Percentiles rank a stretch among this genome's conserved stretches.
Conservation (phyloP, 2,797 vertebrate genomes). For the Australoheros facetus region DNA sequence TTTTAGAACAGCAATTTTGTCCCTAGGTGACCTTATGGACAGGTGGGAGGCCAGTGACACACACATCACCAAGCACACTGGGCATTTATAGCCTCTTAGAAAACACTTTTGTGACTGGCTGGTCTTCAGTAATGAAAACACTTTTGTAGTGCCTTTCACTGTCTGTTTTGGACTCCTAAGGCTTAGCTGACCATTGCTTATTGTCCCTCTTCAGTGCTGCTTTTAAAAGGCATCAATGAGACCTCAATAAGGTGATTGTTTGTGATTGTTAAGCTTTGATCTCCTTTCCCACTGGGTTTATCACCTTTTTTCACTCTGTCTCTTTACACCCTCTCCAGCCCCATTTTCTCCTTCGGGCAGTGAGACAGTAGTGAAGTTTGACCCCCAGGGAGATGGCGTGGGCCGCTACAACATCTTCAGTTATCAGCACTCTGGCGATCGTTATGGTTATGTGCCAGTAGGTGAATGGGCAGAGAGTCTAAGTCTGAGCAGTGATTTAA, state of each 20-base stretch:
- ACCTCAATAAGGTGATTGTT: conserved; percentile 57
- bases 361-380: conserved; percentile 94
- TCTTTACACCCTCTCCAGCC: conserved; percentile 75
- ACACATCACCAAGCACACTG: conserved; percentile 40
- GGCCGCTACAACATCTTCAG: conserved; percentile 98
- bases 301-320: conserved; percentile 31
- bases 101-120: conserved; percentile 57
- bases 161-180: conserved; percentile 39
- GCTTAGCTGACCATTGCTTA: conserved; percentile 53
- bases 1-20: conserved; percentile 48
- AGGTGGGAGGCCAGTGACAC: conserved; percentile 39
- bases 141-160: conserved; percentile 46
- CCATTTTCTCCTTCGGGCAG: conserved; percentile 88
- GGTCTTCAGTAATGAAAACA: conserved; percentile 55
- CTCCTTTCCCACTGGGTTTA: conserved; percentile 40
- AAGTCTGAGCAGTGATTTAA: conserved; percentile 86
- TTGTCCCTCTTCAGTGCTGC: conserved; percentile 45
- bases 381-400: conserved; percentile 92
- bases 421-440: conserved; percentile 86
- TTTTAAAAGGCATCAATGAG: conserved; percentile 54
- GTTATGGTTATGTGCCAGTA: conserved; percentile 90
- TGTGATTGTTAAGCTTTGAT: conserved; percentile 48
- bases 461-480: conserved; percentile 96
- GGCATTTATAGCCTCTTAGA: conserved; percentile 64
- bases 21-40: conserved; percentile 55